Conservation (phyloP, 2,888 invertebrate genomes). For the Steromphala cineraria region DNA sequence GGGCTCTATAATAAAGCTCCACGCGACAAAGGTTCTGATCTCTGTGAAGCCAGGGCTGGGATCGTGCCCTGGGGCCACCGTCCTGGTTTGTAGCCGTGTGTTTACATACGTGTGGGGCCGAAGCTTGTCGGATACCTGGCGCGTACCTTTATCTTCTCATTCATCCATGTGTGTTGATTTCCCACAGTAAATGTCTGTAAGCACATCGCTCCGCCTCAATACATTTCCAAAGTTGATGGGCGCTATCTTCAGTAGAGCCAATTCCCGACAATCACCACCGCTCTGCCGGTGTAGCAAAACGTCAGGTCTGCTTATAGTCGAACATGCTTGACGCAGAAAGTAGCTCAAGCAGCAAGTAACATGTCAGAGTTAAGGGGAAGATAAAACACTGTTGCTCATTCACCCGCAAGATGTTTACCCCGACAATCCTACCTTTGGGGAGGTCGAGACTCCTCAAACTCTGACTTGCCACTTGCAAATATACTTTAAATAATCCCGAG, state of each 20-base stretch:
- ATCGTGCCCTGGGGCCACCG: neutral
- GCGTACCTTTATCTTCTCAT: constrained; percentile 13
- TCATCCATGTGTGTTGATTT: constrained; percentile 1
- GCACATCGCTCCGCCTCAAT: neutral
- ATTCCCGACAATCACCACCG: too few species aligned
- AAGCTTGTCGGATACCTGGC: neutral
- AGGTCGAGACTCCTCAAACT: neutral
- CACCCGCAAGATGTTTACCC: neutral
- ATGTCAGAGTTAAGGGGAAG: neutral
- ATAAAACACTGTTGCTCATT: neutral
- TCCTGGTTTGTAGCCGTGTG: neutral
- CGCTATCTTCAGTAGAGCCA: too few species aligned
- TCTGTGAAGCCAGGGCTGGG: too few species aligned
- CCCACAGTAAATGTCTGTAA: constrained; percentile 2
- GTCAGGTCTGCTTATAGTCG: too few species aligned
- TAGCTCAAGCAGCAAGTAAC: too few species aligned
- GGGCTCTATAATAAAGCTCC: too few species aligned
- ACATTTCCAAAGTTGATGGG: neutral
- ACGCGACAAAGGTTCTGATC: too few species aligned
- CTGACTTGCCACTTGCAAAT: neutral
- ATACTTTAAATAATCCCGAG: neutral
- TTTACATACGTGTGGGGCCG: constrained; percentile 18
- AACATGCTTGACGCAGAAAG: too few species aligned
- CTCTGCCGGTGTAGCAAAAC: too few species aligned
- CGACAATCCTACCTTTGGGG: constrained; percentile 2